A percentile compares a stretch with the other conserved stretches of the same genome.
Evolutionary conservation across 1,140 invertebrate genomes (phyloP).

Genomic region (Antheraea mylitta): DNA sequence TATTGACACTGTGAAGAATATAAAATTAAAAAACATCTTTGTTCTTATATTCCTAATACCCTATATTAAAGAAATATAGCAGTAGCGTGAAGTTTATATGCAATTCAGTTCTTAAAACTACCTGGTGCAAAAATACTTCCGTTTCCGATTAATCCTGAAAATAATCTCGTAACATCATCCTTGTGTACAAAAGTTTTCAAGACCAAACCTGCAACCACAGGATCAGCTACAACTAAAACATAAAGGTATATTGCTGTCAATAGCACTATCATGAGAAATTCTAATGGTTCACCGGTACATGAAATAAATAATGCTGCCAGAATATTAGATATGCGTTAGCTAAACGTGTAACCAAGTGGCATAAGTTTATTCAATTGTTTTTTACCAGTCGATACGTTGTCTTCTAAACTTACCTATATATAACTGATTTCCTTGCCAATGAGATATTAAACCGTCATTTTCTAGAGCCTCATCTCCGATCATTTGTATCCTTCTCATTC

Average conservation of each 20-base stretch:
- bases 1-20: constrained; percentile 6
- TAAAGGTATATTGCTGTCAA: neutral
- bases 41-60: too few relatives aligned
- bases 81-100: too few relatives aligned
- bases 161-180: constrained; percentile 18
- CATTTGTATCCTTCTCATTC: constrained; percentile 7
- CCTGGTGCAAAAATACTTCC: constrained; percentile 30
- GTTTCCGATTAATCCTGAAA: constrained; percentile 21
- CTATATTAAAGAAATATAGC: too few relatives aligned
- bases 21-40: neutral
- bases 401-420: constrained; percentile 18
- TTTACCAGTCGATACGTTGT: too few relatives aligned
- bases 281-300: too few relatives aligned
- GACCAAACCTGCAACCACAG: constrained; percentile 12
- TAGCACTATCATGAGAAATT: too few relatives aligned
- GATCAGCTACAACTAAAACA: constrained; percentile 22
- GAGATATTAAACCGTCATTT: constrained; percentile 12
- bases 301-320: too few relatives aligned
- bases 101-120: neutral
- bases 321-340: too few relatives aligned
- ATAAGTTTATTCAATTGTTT: too few relatives aligned
- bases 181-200: constrained; percentile 26
- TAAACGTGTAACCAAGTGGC: too few relatives aligned
- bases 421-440: constrained; percentile 18
- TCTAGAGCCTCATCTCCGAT: constrained; percentile 9